phyloP scores from a whole-genome alignment of 2,888 invertebrate genomes.

The Loripinus fragilis region DNA sequence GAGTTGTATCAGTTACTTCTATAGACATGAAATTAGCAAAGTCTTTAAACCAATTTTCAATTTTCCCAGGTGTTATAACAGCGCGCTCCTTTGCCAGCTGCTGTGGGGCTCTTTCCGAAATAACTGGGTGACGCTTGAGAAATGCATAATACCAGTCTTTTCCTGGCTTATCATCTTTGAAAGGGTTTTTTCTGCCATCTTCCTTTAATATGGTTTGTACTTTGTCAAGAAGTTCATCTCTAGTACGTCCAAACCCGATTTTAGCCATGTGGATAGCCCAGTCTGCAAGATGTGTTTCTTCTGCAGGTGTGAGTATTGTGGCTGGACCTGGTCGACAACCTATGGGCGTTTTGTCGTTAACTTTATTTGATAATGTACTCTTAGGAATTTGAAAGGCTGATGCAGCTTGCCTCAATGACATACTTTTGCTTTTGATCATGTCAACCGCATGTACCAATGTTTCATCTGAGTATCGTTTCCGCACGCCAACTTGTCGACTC shows the following conservation, averaged over 20 bases:
- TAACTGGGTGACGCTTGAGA: constrained; percentile 23
- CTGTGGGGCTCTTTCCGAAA: constrained; percentile 1
- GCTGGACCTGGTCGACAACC: not conserved
- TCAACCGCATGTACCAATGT: not conserved
- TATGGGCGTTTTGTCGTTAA: not conserved
- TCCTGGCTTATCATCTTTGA: constrained; percentile 35
- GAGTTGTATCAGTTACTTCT: constrained; percentile 18
- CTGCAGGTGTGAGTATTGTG: constrained; percentile 14
- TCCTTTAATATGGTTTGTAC: constrained; percentile 33
- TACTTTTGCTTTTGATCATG: not conserved
- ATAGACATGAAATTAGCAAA: constrained; percentile 14
- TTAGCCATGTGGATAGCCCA: constrained; percentile 34
- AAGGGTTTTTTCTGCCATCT: constrained; percentile 33
- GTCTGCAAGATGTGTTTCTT: constrained; percentile 24
- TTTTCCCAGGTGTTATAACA: constrained; percentile 25
- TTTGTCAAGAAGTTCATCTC: constrained; percentile 6
- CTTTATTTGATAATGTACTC: not conserved
- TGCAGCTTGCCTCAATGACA: constrained; percentile 8
- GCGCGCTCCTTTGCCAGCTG: constrained; percentile 40
- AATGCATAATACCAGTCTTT: constrained; percentile 31
- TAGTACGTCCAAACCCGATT: constrained; percentile 41
- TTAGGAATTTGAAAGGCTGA: not conserved
- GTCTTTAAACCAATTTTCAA: constrained; percentile 35
- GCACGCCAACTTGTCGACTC: not conserved
- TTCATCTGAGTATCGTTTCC: not conserved